Conservation (phyloP, 1,140 invertebrate species). For the Pseudomyrmex sp. region DNA sequence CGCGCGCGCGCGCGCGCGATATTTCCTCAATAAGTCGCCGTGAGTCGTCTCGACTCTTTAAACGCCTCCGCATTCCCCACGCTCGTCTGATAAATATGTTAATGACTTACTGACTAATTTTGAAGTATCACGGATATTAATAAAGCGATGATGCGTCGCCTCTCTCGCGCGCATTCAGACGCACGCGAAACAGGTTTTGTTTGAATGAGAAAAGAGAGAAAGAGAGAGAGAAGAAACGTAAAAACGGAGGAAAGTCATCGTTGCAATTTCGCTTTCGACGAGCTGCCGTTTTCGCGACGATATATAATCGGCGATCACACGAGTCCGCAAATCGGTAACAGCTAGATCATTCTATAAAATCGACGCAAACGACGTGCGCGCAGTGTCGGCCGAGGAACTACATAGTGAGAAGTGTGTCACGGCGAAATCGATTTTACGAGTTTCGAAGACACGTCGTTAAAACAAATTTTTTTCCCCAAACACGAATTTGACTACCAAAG, state of each 20-base stretch:
- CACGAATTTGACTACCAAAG: no score
- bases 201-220: background rate
- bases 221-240: background rate
- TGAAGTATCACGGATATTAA: conserved; percentile 52
- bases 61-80: background rate
- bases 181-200: conserved; percentile 32
- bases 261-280: conserved; percentile 41
- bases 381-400: conserved; percentile 14
- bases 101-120: conserved; percentile 41
- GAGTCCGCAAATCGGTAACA: conserved; percentile 24
- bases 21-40: background rate
- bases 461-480: background rate
- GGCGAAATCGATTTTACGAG: conserved; percentile 67
- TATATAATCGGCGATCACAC: background rate
- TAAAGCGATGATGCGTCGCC: conserved; percentile 30
- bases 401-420: conserved; percentile 61
- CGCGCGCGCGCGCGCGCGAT: no score
- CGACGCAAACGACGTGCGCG: background rate
- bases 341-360: conserved; percentile 38
- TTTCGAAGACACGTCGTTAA: conserved; percentile 36
- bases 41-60: background rate
- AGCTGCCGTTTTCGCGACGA: conserved; percentile 13
- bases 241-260: conserved; percentile 11
- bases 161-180: background rate
- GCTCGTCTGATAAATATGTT: background rate